Percentiles rank a stretch among this genome's conserved stretches.
Evolutionary conservation across 2,888 invertebrate genomes (phyloP).

Genomic region (Piscicola geometra): DNA sequence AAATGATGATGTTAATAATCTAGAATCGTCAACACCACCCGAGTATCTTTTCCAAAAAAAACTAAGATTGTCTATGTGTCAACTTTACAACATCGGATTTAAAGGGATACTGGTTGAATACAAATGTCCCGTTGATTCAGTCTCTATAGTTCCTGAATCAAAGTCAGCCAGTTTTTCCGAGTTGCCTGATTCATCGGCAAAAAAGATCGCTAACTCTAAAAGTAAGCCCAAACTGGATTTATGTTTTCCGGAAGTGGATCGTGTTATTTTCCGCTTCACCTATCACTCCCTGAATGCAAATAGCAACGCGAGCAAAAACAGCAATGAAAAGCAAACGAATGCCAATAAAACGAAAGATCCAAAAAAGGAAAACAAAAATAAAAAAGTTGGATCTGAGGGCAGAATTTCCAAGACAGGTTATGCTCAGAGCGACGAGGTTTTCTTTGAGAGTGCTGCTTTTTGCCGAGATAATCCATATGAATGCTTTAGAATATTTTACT

Average conservation of each 20-base stretch:
- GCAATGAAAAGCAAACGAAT: too few species aligned
- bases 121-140: background rate
- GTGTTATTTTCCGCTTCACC: too few species aligned
- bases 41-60: background rate
- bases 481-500: background rate
- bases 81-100: background rate
- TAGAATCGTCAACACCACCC: too few species aligned
- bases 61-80: background rate
- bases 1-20: background rate
- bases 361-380: background rate
- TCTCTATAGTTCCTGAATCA: background rate
- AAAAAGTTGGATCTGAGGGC: background rate
- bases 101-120: background rate
- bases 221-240: too few species aligned
- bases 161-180: background rate
- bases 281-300: too few species aligned
- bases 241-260: too few species aligned
- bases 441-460: background rate
- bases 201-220: too few species aligned
- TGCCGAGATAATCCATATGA: background rate
- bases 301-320: too few species aligned
- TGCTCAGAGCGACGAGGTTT: background rate
- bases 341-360: too few species aligned
- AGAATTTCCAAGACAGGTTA: too few species aligned
- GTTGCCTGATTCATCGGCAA: too few species aligned